Conservation (phyloP, 2,888 invertebrate genomes). For the Magallana nippona region DNA sequence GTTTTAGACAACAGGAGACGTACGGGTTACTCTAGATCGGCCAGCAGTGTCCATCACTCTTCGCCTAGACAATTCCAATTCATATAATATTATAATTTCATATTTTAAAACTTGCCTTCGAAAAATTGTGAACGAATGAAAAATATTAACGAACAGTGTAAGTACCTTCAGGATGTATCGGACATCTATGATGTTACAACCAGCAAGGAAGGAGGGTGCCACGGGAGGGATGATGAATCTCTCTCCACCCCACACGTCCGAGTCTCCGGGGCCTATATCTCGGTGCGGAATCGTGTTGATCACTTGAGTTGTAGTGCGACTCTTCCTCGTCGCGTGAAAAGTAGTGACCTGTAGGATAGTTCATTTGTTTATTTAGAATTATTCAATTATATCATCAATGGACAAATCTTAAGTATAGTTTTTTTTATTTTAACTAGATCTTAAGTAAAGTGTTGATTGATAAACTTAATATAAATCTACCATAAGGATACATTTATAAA, state of each 20-base stretch:
- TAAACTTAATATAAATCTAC: too few species aligned
- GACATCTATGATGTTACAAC: conserved; percentile 95
- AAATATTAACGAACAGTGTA: too few species aligned
- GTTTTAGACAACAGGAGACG: background rate
- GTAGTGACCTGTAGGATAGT: conserved; percentile 83
- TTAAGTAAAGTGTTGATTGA: too few species aligned
- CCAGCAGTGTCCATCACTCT: background rate
- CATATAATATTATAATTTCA: background rate
- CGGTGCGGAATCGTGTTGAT: conserved; percentile 88
- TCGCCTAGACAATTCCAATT: background rate
- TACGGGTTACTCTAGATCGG: background rate
- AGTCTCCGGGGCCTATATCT: conserved; percentile 82
- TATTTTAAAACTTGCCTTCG: background rate
- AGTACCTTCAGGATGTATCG: conserved; percentile 84
- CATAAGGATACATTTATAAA: too few species aligned
- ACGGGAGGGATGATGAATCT: conserved; percentile 94
- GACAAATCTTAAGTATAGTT: too few species aligned
- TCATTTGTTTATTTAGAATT: background rate
- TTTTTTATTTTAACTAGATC: too few species aligned
- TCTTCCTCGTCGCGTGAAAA: conserved; percentile 69
- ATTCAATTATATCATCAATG: too few species aligned
- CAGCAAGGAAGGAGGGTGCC: conserved; percentile 95
- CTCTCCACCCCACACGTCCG: conserved; percentile 93
- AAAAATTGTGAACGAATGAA: background rate
- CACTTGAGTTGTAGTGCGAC: conserved; percentile 81